Evolutionary conservation across 2,113 vertebrate species (phyloP).

Genomic region (Garra rufa): DNA sequence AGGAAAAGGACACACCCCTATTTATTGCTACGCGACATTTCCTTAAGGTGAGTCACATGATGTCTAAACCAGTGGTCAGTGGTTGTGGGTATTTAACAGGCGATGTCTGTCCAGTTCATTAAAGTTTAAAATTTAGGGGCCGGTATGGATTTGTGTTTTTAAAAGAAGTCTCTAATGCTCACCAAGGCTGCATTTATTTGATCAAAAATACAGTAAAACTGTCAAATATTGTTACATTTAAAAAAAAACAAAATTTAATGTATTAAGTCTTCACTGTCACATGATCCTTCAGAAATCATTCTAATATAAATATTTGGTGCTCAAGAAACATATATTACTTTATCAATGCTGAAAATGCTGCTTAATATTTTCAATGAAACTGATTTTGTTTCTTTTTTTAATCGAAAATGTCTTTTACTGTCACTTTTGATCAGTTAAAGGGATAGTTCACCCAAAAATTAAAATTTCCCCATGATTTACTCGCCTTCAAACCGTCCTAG

Average conservation of each 20-base stretch:
- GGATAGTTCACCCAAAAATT: no score
- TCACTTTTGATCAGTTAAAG: not conserved
- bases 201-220: not conserved
- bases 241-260: no score
- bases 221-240: not conserved
- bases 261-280: no score
- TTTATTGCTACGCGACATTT: constrained; percentile 96
- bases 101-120: not conserved
- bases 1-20: constrained; percentile 93
- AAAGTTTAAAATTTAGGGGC: not conserved
- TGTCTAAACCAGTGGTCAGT: not conserved
- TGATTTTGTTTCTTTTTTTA: no score
- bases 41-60: constrained; percentile 83
- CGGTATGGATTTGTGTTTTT: not conserved
- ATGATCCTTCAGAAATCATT: no score
- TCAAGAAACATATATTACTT: not conserved
- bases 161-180: not conserved
- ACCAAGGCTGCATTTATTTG: not conserved
- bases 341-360: not conserved
- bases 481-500: no score
- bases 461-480: no score
- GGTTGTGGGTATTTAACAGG: not conserved
- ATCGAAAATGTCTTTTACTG: no score
- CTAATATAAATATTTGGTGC: not conserved
- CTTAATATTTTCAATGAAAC: not conserved